Evolutionary conservation across 2,113 vertebrate genomes (phyloP).

Genomic region (Oncorhynchus masou): DNA sequence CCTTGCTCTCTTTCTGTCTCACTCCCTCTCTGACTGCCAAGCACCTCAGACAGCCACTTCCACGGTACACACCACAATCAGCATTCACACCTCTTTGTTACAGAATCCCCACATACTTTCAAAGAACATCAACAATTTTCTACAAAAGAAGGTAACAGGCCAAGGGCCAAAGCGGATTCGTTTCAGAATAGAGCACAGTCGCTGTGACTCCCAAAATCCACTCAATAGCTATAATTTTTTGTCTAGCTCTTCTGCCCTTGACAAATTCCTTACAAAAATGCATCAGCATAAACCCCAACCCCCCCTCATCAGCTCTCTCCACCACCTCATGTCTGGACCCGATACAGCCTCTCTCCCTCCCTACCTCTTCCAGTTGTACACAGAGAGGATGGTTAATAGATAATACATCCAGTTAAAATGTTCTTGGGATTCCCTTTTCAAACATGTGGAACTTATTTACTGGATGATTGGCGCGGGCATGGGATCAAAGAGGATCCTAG

Average conservation of each 20-base stretch:
- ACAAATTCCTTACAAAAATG: conserved; percentile 30
- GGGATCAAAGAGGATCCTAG: conserved; percentile 47
- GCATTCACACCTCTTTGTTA: conserved; percentile 43
- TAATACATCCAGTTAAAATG: conserved; percentile 55
- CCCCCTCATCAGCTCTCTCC: neutral
- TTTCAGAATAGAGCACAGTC: conserved; percentile 13
- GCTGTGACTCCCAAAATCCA: conserved; percentile 21
- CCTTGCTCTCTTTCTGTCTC: neutral
- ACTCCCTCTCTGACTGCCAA: conserved; percentile 25
- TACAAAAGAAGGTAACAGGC: conserved; percentile 35
- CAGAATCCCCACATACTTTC: conserved; percentile 38
- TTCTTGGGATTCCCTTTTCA: conserved; percentile 62
- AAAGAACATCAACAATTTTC: conserved; percentile 33
- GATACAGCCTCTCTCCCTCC: conserved; percentile 15
- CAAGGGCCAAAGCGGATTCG: conserved; percentile 16
- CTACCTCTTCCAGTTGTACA: conserved; percentile 25
- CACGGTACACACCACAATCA: conserved; percentile 33
- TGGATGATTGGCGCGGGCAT: conserved; percentile 35
- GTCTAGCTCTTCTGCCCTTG: conserved; percentile 26
- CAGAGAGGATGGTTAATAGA: conserved; percentile 47
- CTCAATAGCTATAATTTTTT: conserved; percentile 17
- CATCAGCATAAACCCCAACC: neutral
- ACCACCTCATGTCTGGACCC: conserved; percentile 7
- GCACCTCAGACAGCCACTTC: conserved; percentile 50
- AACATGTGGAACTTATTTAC: conserved; percentile 60